These are phyloP conservation scores for Hyperoplus immaculatus DNA, from an alignment of 2,797 vertebrate genomes.

Conservation along the genomic window DNA sequence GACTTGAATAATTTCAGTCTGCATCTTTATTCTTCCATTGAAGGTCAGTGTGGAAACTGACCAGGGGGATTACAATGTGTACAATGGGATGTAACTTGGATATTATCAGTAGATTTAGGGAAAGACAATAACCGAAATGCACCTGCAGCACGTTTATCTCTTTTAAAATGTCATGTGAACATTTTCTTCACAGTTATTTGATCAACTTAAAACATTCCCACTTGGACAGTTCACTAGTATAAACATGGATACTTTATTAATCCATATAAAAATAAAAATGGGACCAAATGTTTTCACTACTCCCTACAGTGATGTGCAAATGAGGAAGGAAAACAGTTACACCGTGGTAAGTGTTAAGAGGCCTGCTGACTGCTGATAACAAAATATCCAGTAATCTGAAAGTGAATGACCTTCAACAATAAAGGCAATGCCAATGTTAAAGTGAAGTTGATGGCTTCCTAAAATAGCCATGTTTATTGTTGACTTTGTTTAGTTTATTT, in stretches of 20 bases:
- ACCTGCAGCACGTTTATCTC: not conserved
- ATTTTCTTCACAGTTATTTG: not conserved
- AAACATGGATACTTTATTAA: not conserved
- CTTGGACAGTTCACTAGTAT: not conserved
- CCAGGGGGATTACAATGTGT: not conserved
- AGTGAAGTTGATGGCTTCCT: not conserved
- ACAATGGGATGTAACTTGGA: not conserved
- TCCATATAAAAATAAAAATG: not conserved
- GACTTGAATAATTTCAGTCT: not conserved
- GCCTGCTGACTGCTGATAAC: constrained; percentile 28
- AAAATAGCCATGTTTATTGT: not conserved
- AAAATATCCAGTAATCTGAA: constrained; percentile 19
- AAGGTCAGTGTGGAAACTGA: not conserved
- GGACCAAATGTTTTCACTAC: not conserved
- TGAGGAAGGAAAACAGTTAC: not conserved
- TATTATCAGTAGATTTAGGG: not conserved
- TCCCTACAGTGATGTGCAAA: not conserved
- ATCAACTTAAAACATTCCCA: not conserved
- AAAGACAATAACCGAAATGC: not conserved
- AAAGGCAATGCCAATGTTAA: not conserved
- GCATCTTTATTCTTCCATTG: not conserved
- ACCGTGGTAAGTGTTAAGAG: not conserved
- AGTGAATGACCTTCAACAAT: constrained; percentile 37
- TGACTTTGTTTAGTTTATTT: not conserved
- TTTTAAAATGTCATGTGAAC: not conserved